Conservation (phyloP, 2,797 vertebrate genomes). For the Catostomus latipinnis region DNA sequence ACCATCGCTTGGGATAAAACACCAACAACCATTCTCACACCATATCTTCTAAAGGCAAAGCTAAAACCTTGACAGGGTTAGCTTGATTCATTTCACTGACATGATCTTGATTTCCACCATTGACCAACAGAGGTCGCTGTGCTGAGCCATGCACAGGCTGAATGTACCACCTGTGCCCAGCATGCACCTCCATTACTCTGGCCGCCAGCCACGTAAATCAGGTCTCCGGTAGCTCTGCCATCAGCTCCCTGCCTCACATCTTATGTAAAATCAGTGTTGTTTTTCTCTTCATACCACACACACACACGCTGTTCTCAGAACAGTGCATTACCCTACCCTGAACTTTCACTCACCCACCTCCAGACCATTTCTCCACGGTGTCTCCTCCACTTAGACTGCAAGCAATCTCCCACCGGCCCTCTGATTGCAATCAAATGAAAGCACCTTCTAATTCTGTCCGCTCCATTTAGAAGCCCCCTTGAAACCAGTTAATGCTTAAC, state of each 20-base stretch:
- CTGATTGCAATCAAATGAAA: conserved; percentile 72
- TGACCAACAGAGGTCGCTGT: conserved; percentile 53
- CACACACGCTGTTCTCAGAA: conserved; percentile 42
- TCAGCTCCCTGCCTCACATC: conserved; percentile 55
- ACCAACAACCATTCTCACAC: not conserved
- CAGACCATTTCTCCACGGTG: conserved; percentile 51
- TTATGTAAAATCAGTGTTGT: conserved; percentile 63
- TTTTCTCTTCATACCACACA: conserved; percentile 49
- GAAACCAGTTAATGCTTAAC: conserved; percentile 61
- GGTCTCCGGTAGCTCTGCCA: conserved; percentile 49
- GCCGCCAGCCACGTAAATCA: conserved; percentile 62
- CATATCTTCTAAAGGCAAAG: not conserved
- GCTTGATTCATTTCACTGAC: not conserved
- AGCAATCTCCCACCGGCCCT: conserved; percentile 46
- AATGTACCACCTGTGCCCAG: conserved; percentile 55
- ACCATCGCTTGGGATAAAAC: conserved; percentile 38
- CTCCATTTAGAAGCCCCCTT: conserved; percentile 53
- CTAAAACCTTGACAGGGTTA: too few relatives aligned
- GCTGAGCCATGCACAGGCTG: not conserved
- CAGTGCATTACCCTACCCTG: conserved; percentile 11
- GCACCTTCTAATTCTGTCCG: conserved; percentile 58
- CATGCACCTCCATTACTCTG: conserved; percentile 51
- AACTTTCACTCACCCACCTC: not conserved
- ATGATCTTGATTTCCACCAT: conserved; percentile 25
- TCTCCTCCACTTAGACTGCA: conserved; percentile 52